Evolutionary conservation across 53 echinoderm and acorn worm genomes (phyloP), one percentile per base, ranked within the genome.

Genomic region (Temnopleurus reevesii): DNA sequence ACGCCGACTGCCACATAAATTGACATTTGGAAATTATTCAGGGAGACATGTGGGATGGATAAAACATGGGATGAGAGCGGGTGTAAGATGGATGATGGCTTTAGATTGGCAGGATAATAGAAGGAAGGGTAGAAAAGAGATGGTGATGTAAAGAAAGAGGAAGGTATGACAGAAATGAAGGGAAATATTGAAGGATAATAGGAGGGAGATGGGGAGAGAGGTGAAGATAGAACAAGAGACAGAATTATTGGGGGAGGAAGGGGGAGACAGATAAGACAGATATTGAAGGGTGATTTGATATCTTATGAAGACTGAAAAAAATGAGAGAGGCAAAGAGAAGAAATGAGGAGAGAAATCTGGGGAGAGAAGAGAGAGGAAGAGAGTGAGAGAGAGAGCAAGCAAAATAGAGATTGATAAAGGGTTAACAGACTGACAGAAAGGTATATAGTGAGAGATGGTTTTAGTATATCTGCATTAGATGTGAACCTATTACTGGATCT

Each of bases 11-110:
- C 26, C 41, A 34, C 65, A 87, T 87, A 87, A 87, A 66, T 87
- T 87, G 88, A 87, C 88, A 87, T 87, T 87, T 87, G 71, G 45
- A 60, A 85, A 85, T 61, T 85, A 85, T 85, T 59, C 86, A 59
- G 30, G 83, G 83, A 35, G 55, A 79, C 79, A 30, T 49, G 45
- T 79, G 8, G 71, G 23, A 71, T 71, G 36, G 71, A n/a, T 71
- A 71, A 71, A 71, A 71, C 71, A 71, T 21, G 71, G 41, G 71
- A 71, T 36, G 71, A 41, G 21, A 38, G 36, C n/a, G n/a, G 9
- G 41, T 4, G 41, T 12, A n/a, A 71, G 71, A 71, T 63, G 17
- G 63, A 29, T 33, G 33, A 29, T 64, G 18, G 8, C 65, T 64
- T 71, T 41, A 43, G 41, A 36, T 41, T 21, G 36, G 21, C 23